A percentile compares a stretch with the other conserved stretches of the same genome.
Evolutionary conservation across 2,113 vertebrate genomes (phyloP).

Genomic region (Nannobrachium achirus): DNA sequence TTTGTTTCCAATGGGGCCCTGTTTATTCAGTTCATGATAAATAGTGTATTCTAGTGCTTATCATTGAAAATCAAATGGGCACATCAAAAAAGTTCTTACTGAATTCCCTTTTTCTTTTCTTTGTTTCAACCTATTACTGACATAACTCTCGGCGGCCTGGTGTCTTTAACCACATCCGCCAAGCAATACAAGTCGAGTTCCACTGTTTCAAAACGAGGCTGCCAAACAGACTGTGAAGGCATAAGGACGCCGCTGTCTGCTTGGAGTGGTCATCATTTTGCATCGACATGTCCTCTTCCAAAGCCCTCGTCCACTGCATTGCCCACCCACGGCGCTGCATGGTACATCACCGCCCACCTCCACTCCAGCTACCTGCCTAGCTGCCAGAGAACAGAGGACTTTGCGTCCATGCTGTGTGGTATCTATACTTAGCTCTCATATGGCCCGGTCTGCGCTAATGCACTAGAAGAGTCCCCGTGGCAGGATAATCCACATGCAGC

Average conservation of each 20-base stretch:
- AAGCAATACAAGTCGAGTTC: background rate
- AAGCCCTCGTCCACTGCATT: conserved; percentile 1
- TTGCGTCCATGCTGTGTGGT: background rate
- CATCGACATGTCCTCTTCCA: background rate
- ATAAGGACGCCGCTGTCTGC: background rate
- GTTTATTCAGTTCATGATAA: too few species aligned
- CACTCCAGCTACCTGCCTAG: background rate
- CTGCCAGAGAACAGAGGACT: background rate
- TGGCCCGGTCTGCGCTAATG: conserved; percentile 46
- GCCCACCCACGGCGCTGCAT: background rate
- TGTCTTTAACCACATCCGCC: background rate
- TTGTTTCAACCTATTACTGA: too few species aligned
- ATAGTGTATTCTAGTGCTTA: too few species aligned
- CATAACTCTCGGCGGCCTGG: background rate
- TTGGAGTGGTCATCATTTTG: background rate
- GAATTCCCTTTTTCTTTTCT: too few species aligned
- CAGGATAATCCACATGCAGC: conserved; percentile 29
- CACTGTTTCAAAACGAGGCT: background rate
- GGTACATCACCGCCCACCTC: conserved; percentile 14
- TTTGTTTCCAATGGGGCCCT: too few species aligned
- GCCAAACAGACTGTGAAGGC: background rate
- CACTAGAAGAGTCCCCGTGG: conserved; percentile 44
- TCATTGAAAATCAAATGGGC: too few species aligned
- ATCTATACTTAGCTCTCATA: conserved; percentile 56
- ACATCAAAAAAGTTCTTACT: too few species aligned